Conservation (phyloP, 2,113 vertebrate genomes). For the Sphyrna mokarran region DNA sequence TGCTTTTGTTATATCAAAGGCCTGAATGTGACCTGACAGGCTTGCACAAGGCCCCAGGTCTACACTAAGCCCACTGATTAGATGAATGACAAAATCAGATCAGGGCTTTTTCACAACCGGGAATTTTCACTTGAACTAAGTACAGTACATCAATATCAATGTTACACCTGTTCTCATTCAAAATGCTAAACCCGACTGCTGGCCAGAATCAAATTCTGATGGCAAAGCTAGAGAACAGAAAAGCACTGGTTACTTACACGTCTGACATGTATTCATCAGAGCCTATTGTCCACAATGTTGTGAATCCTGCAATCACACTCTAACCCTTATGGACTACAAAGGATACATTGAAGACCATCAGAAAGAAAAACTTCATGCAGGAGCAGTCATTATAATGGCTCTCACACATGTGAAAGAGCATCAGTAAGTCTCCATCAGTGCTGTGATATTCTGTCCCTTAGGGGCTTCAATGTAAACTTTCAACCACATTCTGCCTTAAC, state of each 20-base stretch:
- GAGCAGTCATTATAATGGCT: conserved; percentile 26
- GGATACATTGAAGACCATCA: neutral
- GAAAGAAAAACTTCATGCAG: neutral
- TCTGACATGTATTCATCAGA: neutral
- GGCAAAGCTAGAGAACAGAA: neutral
- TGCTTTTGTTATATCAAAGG: conserved; percentile 36
- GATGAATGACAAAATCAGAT: conserved; percentile 23
- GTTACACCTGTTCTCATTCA: conserved; percentile 24
- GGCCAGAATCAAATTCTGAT: conserved; percentile 14
- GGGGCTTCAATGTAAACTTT: conserved; percentile 28
- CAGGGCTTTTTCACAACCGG: conserved; percentile 30
- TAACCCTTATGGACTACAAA: conserved; percentile 31
- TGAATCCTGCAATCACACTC: conserved; percentile 17
- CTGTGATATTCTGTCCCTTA: conserved; percentile 21
- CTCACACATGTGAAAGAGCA: conserved; percentile 16
- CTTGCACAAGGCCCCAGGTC: conserved; percentile 19
- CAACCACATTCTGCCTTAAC: conserved; percentile 34
- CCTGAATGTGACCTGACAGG: conserved; percentile 32
- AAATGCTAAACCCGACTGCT: conserved; percentile 15
- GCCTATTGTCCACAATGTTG: conserved; percentile 12
- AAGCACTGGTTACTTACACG: neutral
- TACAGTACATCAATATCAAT: conserved; percentile 25
- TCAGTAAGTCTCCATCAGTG: conserved; percentile 21
- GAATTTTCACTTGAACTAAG: conserved; percentile 34
- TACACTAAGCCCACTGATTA: conserved; percentile 28